Percentiles rank a stretch among this genome's conserved stretches.
Evolutionary conservation across 2,113 vertebrate species (phyloP).

Genomic region (Grus americana): DNA sequence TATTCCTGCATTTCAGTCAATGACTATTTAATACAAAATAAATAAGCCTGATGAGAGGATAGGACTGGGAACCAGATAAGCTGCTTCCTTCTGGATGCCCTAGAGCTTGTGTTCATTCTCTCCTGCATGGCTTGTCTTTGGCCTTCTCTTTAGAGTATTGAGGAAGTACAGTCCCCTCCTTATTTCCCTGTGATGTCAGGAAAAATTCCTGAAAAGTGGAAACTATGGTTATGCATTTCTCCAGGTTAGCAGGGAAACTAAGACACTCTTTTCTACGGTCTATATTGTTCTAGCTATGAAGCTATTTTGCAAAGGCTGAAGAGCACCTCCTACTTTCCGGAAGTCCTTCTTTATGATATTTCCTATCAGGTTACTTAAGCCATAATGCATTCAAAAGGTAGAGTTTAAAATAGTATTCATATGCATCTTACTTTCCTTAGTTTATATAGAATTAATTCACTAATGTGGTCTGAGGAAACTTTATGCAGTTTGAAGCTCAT

Average conservation of each 20-base stretch:
- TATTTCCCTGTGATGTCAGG: not conserved
- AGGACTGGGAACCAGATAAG: not conserved
- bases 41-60: not conserved
- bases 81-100: not conserved
- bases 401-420: not conserved
- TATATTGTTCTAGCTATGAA: not conserved
- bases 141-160: not conserved
- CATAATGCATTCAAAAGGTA: not conserved
- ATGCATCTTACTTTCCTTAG: not conserved
- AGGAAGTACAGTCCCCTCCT: not conserved
- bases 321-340: not conserved
- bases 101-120: not conserved
- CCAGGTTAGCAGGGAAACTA: not conserved
- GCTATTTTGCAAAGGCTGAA: not conserved
- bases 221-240: not conserved
- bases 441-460: not conserved
- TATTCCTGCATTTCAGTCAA: not conserved
- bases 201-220: not conserved
- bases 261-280: not conserved
- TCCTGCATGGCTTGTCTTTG: not conserved
- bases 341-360: not conserved
- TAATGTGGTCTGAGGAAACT: not conserved
- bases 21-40: not conserved
- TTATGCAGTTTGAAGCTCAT: not conserved
- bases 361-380: not conserved